phyloP scores from a whole-genome alignment of 2,888 invertebrate species.

The Lycocerus yunnanus region DNA sequence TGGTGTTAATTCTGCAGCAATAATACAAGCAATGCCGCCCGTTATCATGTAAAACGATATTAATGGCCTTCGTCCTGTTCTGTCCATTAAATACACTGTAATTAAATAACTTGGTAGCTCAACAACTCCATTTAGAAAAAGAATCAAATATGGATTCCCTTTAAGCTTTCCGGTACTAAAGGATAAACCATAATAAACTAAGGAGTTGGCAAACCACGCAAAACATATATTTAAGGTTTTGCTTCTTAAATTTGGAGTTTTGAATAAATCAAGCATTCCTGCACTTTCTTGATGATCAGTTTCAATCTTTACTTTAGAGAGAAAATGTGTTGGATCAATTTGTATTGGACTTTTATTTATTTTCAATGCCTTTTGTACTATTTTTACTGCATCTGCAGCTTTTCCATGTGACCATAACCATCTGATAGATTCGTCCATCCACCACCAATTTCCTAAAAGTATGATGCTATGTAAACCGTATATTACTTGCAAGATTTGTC shows the following conservation, averaged over 20 bases:
- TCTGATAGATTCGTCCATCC: constrained; percentile 86
- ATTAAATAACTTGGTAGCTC: constrained; percentile 81
- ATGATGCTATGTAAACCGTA: constrained; percentile 78
- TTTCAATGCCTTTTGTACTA: constrained; percentile 76
- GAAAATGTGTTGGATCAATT: constrained; percentile 68
- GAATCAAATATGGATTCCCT: constrained; percentile 80
- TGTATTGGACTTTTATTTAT: constrained; percentile 68
- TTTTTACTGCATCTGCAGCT: constrained; percentile 71
- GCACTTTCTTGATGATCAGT: constrained; percentile 56
- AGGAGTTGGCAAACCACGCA: constrained; percentile 87
- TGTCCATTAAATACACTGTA: constrained; percentile 74
- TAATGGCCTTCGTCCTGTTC: constrained; percentile 74
- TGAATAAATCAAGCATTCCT: constrained; percentile 74
- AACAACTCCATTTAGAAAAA: constrained; percentile 75
- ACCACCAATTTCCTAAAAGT: constrained; percentile 81
- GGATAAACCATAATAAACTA: constrained; percentile 85
- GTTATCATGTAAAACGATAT: constrained; percentile 78
- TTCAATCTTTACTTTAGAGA: constrained; percentile 64
- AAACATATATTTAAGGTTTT: constrained; percentile 82
- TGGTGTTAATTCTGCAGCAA: constrained; percentile 69
- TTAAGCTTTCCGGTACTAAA: constrained; percentile 79
- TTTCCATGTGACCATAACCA: constrained; percentile 88
- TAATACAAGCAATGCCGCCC: constrained; percentile 77
- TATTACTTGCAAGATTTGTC: constrained; percentile 73
- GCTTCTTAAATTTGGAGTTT: constrained; percentile 75